These are phyloP conservation scores for Deroplatys truncata DNA, from an alignment of 2,888 invertebrate genomes.

Conservation along the genomic window DNA sequence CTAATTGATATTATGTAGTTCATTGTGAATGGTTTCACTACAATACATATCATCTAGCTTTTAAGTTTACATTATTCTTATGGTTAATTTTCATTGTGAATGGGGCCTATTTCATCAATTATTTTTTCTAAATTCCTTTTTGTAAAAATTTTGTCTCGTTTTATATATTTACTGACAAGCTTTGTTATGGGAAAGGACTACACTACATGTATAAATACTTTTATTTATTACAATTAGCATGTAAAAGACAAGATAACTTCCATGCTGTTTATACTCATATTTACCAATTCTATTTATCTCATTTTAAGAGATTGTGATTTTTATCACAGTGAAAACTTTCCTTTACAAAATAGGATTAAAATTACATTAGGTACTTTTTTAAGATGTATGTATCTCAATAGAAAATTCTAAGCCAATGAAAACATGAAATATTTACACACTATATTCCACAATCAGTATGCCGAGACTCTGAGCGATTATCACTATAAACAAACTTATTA, in stretches of 20 bases:
- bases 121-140: background rate
- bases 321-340: background rate
- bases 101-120: no score
- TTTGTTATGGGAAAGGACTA: background rate
- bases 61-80: no score
- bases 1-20: no score
- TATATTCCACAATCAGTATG: background rate
- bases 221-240: background rate
- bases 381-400: background rate
- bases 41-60: no score
- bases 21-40: no score
- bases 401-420: background rate
- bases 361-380: background rate
- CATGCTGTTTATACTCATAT: background rate
- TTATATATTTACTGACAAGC: background rate
- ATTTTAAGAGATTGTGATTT: background rate
- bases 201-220: background rate
- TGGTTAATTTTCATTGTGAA: no score
- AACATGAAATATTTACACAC: background rate
- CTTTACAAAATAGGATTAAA: background rate
- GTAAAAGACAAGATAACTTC: background rate
- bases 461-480: background rate
- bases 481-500: background rate
- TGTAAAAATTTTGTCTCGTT: background rate
- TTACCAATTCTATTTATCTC: background rate